Percentiles rank a stretch among this genome's conserved stretches.
These are phyloP conservation scores for Cyprinodon brontotheroides DNA, from an alignment of 2,113 vertebrate genomes.

Conservation along the genomic window DNA sequence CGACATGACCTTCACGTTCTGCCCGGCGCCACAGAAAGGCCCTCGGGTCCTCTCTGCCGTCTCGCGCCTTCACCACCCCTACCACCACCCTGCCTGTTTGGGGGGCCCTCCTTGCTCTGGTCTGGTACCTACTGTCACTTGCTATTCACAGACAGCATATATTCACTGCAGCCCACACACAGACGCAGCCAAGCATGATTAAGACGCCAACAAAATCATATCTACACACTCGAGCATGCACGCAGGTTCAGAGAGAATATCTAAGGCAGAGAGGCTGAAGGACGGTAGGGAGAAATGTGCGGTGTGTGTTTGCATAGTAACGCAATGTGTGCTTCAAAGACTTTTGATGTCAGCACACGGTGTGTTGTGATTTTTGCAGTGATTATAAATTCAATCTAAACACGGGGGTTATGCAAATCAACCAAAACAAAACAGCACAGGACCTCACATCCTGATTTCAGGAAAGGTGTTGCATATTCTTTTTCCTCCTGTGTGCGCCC, in stretches of 20 bases:
- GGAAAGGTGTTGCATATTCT: neutral
- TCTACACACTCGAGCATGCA: neutral
- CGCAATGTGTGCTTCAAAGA: neutral
- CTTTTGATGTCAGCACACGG: neutral
- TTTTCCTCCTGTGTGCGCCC: constrained; percentile 21
- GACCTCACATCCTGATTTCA: constrained; percentile 14
- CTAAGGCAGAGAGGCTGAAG: constrained; percentile 1
- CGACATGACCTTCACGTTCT: constrained; percentile 74
- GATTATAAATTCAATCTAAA: neutral
- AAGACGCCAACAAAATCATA: constrained; percentile 6
- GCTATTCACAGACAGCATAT: constrained; percentile 25
- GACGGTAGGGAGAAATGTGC: constrained; percentile 3
- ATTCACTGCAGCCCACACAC: constrained; percentile 25
- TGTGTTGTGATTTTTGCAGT: neutral
- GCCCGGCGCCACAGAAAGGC: constrained; percentile 50
- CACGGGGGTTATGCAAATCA: constrained; percentile 26
- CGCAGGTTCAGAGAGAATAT: neutral
- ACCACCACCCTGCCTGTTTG: constrained; percentile 33
- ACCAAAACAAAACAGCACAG: constrained; percentile 9
- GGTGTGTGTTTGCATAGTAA: neutral
- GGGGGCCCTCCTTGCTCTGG: constrained; percentile 33
- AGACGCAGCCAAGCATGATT: constrained; percentile 50
- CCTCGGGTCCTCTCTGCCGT: constrained; percentile 40
- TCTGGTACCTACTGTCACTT: constrained; percentile 60
- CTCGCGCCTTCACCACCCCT: constrained; percentile 30